Evolutionary conservation across 1,140 invertebrate species (phyloP), one percentile per base, ranked within the genome.

Genomic region (Micrasema minimum): DNA sequence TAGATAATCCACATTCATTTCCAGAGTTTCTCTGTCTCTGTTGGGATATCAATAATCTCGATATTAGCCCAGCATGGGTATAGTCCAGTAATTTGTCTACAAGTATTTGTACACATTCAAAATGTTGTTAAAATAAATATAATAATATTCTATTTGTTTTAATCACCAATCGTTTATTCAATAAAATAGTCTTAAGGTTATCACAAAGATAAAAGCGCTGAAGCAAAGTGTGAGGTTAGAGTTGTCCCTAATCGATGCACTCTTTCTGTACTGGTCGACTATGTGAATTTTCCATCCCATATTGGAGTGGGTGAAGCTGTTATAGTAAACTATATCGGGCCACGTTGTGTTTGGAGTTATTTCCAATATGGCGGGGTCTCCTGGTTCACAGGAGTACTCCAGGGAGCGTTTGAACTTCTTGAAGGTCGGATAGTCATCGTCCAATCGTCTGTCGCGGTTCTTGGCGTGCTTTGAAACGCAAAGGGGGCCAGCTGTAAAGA

Each of bases 281-380:
- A 96, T 88, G 75, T 92, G 89, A 74, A 96, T 94, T 81, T 93
- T 94, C 90, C 92, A 95, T 18, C 95, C 95, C 93, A 96, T 96
- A 77, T 96, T 94, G 1, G 90, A 87, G 72, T 96, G 93, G 0
- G 93, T 94, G 81, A 94, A 97, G 57, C 94, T 96, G 82, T 96
- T 93, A 79, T 97, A 98, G 82, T 97, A 98, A 14, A 98, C 94
- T 9, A 89, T 86, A 80, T 97, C 95, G 0, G 96, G 96, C 92
- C 95, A 97, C 0, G 92, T 90, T 11, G 91, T 89, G 79, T 97
- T 96, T 1, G 96, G 96, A 2, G 92, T 93, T 2, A 97, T 90
- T 79, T 91, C 88, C 9, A 97, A 83, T 12, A 90, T 81, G 0
- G 90, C 92, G 4, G 91, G 87, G 61, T 91, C 88, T 10, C 88